Evolutionary conservation across 2,113 vertebrate genomes (phyloP).

Genomic region (Chionis minor): DNA sequence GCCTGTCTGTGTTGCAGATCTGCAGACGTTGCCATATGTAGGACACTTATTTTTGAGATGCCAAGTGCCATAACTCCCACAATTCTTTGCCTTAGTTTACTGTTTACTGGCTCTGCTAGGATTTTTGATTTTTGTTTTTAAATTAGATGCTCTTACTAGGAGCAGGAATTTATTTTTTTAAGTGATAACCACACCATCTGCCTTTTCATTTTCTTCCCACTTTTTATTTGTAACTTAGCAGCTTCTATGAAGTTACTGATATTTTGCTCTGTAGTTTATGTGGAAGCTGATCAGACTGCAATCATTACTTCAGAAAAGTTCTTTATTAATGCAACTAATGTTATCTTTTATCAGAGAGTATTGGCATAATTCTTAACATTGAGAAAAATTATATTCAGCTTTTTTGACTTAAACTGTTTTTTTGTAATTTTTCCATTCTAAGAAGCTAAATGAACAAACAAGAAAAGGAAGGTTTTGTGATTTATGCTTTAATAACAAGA

Average conservation of each 20-base stretch:
- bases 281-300: neutral
- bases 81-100: neutral
- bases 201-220: neutral
- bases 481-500: neutral
- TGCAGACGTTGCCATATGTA: neutral
- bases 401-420: neutral
- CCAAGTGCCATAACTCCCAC: neutral
- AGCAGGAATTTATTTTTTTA: neutral
- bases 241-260: neutral
- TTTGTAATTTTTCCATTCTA: neutral
- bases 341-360: neutral
- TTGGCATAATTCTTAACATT: neutral
- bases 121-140: neutral
- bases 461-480: neutral
- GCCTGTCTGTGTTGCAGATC: neutral
- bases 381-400: neutral
- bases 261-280: neutral
- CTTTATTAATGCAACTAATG: neutral
- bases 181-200: neutral
- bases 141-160: neutral
- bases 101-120: neutral
- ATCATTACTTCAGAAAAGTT: neutral
- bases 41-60: conserved; percentile 15
- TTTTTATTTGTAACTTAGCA: neutral
- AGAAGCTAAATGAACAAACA: neutral